These are phyloP conservation scores for Rhadinocentrus ornatus DNA, from an alignment of 2,797 vertebrate genomes.

Conservation along the genomic window DNA sequence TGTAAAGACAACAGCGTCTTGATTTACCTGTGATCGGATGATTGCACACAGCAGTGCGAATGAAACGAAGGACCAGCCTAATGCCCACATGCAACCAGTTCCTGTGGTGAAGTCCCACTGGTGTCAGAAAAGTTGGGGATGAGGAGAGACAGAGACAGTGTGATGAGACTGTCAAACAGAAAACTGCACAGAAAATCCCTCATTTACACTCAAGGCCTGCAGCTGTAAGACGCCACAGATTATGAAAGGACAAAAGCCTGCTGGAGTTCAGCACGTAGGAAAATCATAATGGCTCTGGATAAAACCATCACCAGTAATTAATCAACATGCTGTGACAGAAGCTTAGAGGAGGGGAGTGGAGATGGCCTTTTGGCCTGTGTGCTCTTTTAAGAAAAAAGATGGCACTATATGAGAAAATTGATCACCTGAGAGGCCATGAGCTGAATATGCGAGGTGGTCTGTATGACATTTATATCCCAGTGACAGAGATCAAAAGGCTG, in stretches of 20 bases:
- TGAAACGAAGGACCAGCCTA: conserved; percentile 74
- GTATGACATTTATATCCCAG: conserved; percentile 49
- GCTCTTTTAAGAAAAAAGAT: conserved; percentile 64
- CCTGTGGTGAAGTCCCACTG: conserved; percentile 86
- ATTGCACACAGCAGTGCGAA: conserved; percentile 83
- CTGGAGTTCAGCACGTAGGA: conserved; percentile 27
- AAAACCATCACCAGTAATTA: conserved; percentile 51
- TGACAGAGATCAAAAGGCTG: conserved; percentile 32
- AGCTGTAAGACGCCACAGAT: conserved; percentile 33
- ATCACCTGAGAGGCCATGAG: conserved; percentile 49
- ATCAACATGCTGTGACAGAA: conserved; percentile 43
- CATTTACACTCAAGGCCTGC: conserved; percentile 57
- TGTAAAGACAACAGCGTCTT: conserved; percentile 19
- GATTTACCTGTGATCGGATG: conserved; percentile 79
- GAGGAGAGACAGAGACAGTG: conserved; percentile 22
- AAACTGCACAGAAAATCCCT: conserved; percentile 42
- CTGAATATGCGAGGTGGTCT: conserved; percentile 26
- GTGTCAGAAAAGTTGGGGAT: background rate
- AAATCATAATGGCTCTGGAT: conserved; percentile 42
- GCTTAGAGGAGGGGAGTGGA: conserved; percentile 10
- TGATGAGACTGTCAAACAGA: conserved; percentile 49
- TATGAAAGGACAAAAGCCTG: conserved; percentile 46
- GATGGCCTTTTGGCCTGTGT: conserved; percentile 40
- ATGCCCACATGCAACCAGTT: conserved; percentile 74
- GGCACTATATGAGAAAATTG: conserved; percentile 42